Base-by-base conservation (phyloP, 2,888 invertebrate species). In the Ormyrus thymus region DNA sequence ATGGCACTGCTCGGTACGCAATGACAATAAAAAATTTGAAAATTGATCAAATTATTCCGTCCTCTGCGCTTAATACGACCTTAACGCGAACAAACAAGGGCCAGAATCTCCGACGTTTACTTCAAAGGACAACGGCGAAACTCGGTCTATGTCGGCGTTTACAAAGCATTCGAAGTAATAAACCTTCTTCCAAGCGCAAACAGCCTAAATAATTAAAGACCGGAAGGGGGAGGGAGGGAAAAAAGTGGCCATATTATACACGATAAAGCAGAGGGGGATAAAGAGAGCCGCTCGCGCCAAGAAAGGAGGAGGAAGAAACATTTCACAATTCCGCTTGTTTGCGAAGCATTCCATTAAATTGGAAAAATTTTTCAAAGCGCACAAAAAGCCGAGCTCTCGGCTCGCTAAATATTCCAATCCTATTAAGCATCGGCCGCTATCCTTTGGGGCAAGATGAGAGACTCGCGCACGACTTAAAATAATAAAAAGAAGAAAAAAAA, bases 351-450 rank as follows among this genome's bases (percentile, higher is more conserved):
- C 66, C 66, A 51, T 76, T 76, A 76, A 76, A 79, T 72, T 72
- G 68, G 55, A 62, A 71, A 61, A 74, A 46, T 55, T 75, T 71
- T 29, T 29, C 53, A n/a, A 13, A 7, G 11, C n/a, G 7, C 10
- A 68, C 43, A 51, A 62, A 62, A 51, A 58, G 58, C 55, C 29
- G 15, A 10, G 62, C 29, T 29, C 29, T 29, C 11, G 65, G 68
- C 58, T 59, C 70, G 66, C 79, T 79, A 76, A 79, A 76, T 79
- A 76, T 76, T 79, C 64, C 75, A 79, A 76, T 79, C 72, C 76
- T 76, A 76, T 79, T 79, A 79, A 76, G 70, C 78, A 62, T 70
- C 69, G 55, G 59, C 10, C 51, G 51, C 58, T 13, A 11, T 59
- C 53, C 11, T 64, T 13, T 64, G 51, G 51, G 61, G 46, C 45